Evolutionary conservation across 2,888 invertebrate species (phyloP).

Genomic region (Syrphus vitripennis): DNA sequence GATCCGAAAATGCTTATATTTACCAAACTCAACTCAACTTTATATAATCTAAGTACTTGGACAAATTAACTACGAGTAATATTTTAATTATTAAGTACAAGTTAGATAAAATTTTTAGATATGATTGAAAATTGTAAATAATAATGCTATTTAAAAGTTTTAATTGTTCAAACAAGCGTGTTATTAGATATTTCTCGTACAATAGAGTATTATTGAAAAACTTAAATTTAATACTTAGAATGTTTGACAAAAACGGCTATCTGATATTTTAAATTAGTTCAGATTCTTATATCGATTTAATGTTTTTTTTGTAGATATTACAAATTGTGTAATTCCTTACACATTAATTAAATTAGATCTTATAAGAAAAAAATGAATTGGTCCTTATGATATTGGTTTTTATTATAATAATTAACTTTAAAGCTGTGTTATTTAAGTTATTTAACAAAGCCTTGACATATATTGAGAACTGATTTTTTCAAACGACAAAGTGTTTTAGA

Average conservation of each 20-base stretch:
- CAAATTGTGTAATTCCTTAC: too few species aligned
- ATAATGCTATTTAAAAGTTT: not conserved
- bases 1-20: not conserved
- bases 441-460: too few species aligned
- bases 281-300: not conserved
- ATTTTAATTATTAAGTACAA: not conserved
- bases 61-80: not conserved
- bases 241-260: not conserved
- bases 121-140: not conserved
- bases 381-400: too few species aligned
- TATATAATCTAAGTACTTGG: not conserved
- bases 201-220: not conserved
- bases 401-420: too few species aligned
- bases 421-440: too few species aligned
- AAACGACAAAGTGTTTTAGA: too few species aligned
- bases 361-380: too few species aligned
- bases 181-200: not conserved
- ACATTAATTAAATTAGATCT: too few species aligned
- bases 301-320: not conserved
- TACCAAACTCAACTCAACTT: not conserved
- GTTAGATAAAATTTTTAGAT: not conserved
- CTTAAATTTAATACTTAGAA: not conserved
- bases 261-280: not conserved
- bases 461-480: too few species aligned
- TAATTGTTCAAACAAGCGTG: not conserved